A percentile compares a stretch with the other conserved stretches of the same genome.
Evolutionary conservation across 35 echinoderm and acorn worm genomes (phyloP).

Genomic region (Strongylocentrotus purpuratus): DNA sequence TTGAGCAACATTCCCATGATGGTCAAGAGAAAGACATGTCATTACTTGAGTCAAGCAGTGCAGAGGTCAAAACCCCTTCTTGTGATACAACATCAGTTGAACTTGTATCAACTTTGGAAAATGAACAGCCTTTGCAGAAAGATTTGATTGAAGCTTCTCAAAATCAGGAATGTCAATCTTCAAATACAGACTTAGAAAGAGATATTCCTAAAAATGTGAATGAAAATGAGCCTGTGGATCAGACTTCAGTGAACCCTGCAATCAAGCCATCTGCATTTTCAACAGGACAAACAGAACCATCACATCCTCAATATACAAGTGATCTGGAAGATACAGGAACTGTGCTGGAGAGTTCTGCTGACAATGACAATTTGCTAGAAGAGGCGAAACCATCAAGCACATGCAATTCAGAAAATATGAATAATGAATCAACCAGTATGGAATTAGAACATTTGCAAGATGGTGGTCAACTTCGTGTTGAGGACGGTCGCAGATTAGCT

Average conservation of each 20-base stretch:
- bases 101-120: not conserved
- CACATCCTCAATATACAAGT: not conserved
- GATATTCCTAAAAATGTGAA: not conserved
- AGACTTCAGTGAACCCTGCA: not conserved
- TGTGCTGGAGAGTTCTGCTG: not conserved
- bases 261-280: not conserved
- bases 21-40: not conserved
- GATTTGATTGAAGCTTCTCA: not conserved
- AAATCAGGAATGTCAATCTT: not conserved
- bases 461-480: not conserved
- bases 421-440: not conserved
- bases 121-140: not conserved
- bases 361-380: not conserved
- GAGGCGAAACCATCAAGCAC: not conserved
- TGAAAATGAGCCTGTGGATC: not conserved
- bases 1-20: not conserved
- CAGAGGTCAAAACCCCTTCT: not conserved
- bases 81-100: not conserved
- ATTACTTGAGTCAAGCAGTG: not conserved
- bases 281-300: not conserved
- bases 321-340: not conserved
- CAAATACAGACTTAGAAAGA: not conserved
- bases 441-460: not conserved
- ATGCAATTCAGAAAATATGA: not conserved
- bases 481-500: not conserved